Evolutionary conservation across 2,113 vertebrate genomes (phyloP), one percentile per base, ranked within the genome.

Genomic region (Brachionichthys hirsutus): DNA sequence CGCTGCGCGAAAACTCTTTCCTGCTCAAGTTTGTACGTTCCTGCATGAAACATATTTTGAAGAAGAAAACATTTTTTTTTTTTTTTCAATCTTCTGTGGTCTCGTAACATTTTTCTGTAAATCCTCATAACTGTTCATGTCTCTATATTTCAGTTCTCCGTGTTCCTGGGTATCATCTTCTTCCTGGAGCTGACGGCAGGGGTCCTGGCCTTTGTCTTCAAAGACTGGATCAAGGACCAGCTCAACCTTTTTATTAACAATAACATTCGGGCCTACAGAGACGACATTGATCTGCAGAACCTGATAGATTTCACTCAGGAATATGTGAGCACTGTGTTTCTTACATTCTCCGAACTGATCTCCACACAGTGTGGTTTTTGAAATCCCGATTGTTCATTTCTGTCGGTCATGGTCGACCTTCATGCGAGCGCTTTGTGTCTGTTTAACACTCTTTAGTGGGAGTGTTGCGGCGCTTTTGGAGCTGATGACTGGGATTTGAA

Each of bases 161-260:
- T 98, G 51, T 99, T 99, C 87, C 91, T 99, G 87, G 97, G 97
- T 42, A 97, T 99, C 75, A 99, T 99, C 85, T 99, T 99, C 90
- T 99, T 99, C 90, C 81, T 99, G 95, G 97, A 99, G 90, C 92
- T 99, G 69, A 99, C 96, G 14, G 95, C 97, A 19, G 97, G 97
- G 45, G 92, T 99, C 63, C 84, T 99, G 89, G 96, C 97, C 8
- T 99, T 99, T 82, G 97, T 99, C 77, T 99, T 99, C 90, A 98
- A 99, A 92, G 96, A 99, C 86, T 99, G 97, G 97, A 98, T 99
- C 90, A 98, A 98, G 87, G 96, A 99, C 89, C 97, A 99, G 90
- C 95, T 99, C 51, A 96, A 99, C 88, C 94, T 97, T 86, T 99
- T 99, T 76, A 99, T 99, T 83, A 98, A 99, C 92, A 98, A 97